Evolutionary conservation across 2,888 invertebrate genomes (phyloP).

Genomic region (Leucophenga montana): DNA sequence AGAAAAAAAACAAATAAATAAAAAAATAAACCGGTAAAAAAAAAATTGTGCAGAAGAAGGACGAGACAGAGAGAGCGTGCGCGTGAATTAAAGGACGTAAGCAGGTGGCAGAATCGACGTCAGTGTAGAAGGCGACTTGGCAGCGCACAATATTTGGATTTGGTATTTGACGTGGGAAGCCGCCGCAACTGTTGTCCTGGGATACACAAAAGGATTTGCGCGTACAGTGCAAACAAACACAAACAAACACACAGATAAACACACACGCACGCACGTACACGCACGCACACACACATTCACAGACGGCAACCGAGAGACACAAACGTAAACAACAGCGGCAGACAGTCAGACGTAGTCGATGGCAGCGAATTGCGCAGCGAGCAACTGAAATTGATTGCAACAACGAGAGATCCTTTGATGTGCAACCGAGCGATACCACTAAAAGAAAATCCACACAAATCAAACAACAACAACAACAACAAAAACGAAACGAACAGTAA

Average conservation of each 20-base stretch:
- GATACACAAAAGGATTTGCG: slow-evolving; percentile 61
- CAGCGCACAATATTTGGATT: slow-evolving; percentile 52
- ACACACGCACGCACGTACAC: slow-evolving; percentile 31
- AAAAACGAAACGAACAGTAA: background rate
- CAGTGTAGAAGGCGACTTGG: slow-evolving; percentile 8
- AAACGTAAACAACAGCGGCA: slow-evolving; percentile 24
- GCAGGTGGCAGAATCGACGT: slow-evolving; percentile 8
- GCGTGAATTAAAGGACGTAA: slow-evolving; percentile 6
- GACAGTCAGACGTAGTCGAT: slow-evolving; percentile 31
- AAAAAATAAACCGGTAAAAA: too few relatives aligned
- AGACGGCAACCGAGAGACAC: slow-evolving; percentile 14
- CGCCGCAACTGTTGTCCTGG: slow-evolving; percentile 56
- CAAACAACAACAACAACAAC: slow-evolving; percentile 23
- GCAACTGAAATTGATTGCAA: slow-evolving; percentile 59
- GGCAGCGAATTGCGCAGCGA: slow-evolving; percentile 49
- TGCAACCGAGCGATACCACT: slow-evolving; percentile 41
- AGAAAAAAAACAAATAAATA: background rate
- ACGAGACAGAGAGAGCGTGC: too few relatives aligned
- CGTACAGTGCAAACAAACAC: slow-evolving; percentile 34
- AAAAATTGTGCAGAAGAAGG: too few relatives aligned
- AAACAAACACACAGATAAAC: too few relatives aligned
- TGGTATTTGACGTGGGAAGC: slow-evolving; percentile 38
- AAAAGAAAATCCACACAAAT: slow-evolving; percentile 35
- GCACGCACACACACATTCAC: slow-evolving; percentile 16
- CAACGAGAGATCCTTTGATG: slow-evolving; percentile 48